A percentile compares a stretch with the other conserved stretches of the same genome.
These are phyloP conservation scores for Xestia xanthographa DNA, from an alignment of 2,888 invertebrate genomes.

Conservation along the genomic window DNA sequence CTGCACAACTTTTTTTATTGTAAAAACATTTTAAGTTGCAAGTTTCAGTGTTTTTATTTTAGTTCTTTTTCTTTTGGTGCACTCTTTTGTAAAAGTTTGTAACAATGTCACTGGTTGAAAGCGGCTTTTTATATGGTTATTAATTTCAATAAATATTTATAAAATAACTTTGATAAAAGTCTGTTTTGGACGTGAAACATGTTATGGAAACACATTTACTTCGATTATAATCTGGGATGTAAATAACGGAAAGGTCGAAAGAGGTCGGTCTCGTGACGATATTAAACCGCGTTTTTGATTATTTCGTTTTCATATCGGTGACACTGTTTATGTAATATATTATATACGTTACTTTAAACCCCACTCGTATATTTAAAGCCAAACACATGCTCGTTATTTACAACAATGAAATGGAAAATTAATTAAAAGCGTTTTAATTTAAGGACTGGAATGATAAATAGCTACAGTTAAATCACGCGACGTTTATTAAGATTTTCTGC, in stretches of 20 bases:
- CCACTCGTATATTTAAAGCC: constrained; percentile 8
- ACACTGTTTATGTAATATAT: constrained; percentile 40
- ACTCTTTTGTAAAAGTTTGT: constrained; percentile 41
- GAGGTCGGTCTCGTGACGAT: constrained; percentile 62
- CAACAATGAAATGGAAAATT: constrained; percentile 15
- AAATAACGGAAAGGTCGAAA: constrained; percentile 63
- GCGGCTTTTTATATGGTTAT: constrained; percentile 5
- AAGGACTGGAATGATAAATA: constrained; percentile 28
- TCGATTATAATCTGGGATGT: constrained; percentile 51
- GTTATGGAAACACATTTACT: constrained; percentile 41
- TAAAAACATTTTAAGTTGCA: constrained; percentile 13
- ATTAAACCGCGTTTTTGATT: constrained; percentile 58
- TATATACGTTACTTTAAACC: constrained; percentile 3
- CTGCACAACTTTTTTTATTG: constrained; percentile 44
- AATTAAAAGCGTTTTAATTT: constrained; percentile 39
- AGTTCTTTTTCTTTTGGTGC: constrained; percentile 14
- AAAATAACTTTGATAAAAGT: constrained; percentile 10
- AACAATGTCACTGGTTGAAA: constrained; percentile 11
- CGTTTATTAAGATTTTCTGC: constrained; percentile 53
- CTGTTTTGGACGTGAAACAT: constrained; percentile 41
- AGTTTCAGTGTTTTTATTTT: constrained; percentile 40
- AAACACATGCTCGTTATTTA: constrained; percentile 19
- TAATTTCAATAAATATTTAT: constrained; percentile 1
- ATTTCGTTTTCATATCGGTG: constrained; percentile 54
- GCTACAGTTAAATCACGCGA: constrained; percentile 26